Evolutionary conservation across 2,888 invertebrate genomes (phyloP).

Genomic region (Heliconius charithonia): DNA sequence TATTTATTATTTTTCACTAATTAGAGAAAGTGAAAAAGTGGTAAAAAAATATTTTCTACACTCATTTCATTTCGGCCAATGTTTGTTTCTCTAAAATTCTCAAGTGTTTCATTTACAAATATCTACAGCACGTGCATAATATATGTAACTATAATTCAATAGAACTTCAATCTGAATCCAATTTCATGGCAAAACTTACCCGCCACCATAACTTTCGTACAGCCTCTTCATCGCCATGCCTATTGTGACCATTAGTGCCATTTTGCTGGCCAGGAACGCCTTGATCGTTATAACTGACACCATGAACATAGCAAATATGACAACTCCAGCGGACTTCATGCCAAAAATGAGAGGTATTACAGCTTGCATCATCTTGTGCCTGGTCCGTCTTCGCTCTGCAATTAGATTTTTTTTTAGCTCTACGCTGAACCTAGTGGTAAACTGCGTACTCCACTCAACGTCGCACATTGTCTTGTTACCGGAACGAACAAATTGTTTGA

Average conservation of each 20-base stretch:
- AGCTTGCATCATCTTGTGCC: conserved; percentile 85
- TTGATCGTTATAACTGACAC: conserved; percentile 87
- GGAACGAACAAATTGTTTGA: not conserved
- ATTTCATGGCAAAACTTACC: conserved; percentile 58
- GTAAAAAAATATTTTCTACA: not conserved
- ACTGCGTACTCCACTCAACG: not conserved
- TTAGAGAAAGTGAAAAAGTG: no score
- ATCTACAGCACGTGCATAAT: not conserved
- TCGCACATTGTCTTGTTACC: not conserved
- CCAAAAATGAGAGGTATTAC: conserved; percentile 87
- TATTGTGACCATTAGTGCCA: conserved; percentile 86
- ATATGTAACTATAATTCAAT: not conserved
- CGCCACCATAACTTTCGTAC: conserved; percentile 82
- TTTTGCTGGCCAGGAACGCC: conserved; percentile 87
- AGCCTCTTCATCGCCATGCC: conserved; percentile 85
- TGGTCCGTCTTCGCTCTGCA: conserved; percentile 76
- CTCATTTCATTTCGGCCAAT: not conserved
- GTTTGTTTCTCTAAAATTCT: not conserved
- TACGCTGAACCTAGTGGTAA: not conserved
- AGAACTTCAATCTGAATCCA: not conserved
- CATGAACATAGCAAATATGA: conserved; percentile 84
- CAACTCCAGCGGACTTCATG: conserved; percentile 86
- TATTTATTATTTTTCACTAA: no score
- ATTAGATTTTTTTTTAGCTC: conserved; percentile 39
- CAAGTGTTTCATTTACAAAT: not conserved